Conservation (phyloP, 2,888 invertebrate genomes). For the Patella ulyssiponensis region DNA sequence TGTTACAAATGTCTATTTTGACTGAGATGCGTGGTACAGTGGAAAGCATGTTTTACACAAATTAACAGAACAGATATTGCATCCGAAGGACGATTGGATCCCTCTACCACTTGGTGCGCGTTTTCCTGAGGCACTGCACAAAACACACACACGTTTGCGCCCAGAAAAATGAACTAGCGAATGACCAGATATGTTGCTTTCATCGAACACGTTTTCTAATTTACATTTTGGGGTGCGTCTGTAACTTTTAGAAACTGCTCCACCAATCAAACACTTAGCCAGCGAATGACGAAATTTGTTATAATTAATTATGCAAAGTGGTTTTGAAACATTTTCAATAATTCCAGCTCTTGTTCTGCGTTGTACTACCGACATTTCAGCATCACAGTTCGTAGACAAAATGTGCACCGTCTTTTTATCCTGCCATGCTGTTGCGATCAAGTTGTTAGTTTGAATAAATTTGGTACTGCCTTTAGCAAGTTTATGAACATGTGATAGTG, state of each 20-base stretch:
- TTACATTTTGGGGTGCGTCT: background rate
- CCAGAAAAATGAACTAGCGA: background rate
- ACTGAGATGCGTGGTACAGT: background rate
- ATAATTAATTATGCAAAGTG: slow-evolving; percentile 1
- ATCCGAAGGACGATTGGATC: background rate
- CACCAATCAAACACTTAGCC: slow-evolving; percentile 16
- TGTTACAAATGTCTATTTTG: background rate
- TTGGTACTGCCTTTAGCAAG: background rate
- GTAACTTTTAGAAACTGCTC: background rate
- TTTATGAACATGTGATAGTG: background rate
- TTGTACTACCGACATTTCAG: background rate
- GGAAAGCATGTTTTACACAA: slow-evolving; percentile 6
- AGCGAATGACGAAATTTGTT: slow-evolving; percentile 17
- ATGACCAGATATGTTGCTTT: background rate
- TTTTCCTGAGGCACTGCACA: background rate
- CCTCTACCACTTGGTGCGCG: background rate
- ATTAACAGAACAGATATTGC: background rate
- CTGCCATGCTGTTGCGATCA: background rate
- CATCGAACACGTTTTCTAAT: background rate
- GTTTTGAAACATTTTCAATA: background rate
- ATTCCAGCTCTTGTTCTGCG: background rate
- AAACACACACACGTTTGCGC: background rate
- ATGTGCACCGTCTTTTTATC: slow-evolving; percentile 7
- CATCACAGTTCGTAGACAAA: background rate
- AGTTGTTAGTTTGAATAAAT: background rate